Evolutionary conservation across 2,113 vertebrate genomes (phyloP), one percentile per base, ranked within the genome.

Genomic region (Colius striatus): DNA sequence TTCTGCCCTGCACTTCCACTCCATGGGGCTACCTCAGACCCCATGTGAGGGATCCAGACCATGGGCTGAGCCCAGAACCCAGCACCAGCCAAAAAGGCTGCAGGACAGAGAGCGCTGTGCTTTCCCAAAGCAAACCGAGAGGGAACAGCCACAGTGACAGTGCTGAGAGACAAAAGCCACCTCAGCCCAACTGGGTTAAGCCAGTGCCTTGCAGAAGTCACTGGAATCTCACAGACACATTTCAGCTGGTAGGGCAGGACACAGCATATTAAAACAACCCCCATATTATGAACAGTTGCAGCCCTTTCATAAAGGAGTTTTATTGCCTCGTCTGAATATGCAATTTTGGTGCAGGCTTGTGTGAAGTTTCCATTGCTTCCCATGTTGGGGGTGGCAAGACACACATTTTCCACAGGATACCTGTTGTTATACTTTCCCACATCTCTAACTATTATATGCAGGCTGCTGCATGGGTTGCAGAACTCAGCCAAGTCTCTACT

Each of bases 91-190:
- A 73, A 54, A 85, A 55, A 86, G 50, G 50, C 87, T 0, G 1
- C 61, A 63, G 74, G 87, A 87, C 90, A 94, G 41, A 89, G 53
- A 61, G 48, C 90, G 36, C 73, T 32, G 62, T 9, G 32, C 51
- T 38, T 50, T 66, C 30, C 76, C 23, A 84, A 61, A 90, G 55
- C 84, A 94, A 96, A 36, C 65, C n/a, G 15, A 2, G 48, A 67
- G 41, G 16, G 30, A 71, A 57, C 41, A 66, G 57, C 55, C 47
- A 45, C 3, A 8, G 67, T 10, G 84, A 34, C 47, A 38, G 80
- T 0, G 0, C 73, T 0, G 0, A 58, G 51, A 67, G 27, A 84
- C 75, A 93, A 81, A 82, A 81, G 61, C 84, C 79, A 50, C 14
- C 36, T 51, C 43, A 19, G 58, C 57, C 84, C 67, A 14, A 25